Percentiles rank a stretch among this genome's conserved stretches.
phyloP scores from a whole-genome alignment of 2,797 vertebrate species.

The Oryzias dopingdopingensis region DNA sequence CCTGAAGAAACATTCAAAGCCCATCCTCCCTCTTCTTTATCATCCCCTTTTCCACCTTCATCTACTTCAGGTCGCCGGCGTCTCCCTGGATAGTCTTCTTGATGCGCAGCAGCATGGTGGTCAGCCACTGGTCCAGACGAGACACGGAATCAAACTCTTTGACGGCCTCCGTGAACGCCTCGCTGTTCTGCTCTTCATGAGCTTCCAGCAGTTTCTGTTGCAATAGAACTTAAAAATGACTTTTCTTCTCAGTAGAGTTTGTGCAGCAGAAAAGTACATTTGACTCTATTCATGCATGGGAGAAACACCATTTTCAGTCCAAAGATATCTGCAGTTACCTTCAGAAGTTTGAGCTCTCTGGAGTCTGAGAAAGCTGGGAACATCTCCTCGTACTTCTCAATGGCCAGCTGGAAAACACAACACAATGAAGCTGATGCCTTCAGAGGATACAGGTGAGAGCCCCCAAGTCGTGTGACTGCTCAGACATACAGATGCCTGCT shows the following conservation, averaged over 20 bases:
- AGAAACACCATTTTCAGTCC: too few species aligned
- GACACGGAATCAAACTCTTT: constrained; percentile 97
- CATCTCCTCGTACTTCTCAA: constrained; percentile 94
- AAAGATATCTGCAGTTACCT: constrained; percentile 29
- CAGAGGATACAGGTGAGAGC: not conserved
- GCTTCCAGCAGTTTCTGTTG: constrained; percentile 94
- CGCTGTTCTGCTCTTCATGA: constrained; percentile 96
- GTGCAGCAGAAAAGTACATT: too few species aligned
- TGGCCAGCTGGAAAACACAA: constrained; percentile 80
- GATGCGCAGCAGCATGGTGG: constrained; percentile 97
- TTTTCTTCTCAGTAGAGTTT: too few species aligned
- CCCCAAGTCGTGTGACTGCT: too few species aligned
- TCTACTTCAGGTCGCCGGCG: constrained; percentile 90
- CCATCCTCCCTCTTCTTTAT: not conserved
- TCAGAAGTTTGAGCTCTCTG: constrained; percentile 90
- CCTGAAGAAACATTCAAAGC: not conserved
- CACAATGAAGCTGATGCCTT: not conserved
- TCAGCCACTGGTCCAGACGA: constrained; percentile 96
- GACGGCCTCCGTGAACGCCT: constrained; percentile 96
- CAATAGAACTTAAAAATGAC: not conserved
- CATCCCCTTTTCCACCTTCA: not conserved
- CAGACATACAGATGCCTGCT: too few species aligned
- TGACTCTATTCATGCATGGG: too few species aligned
- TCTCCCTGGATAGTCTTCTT: constrained; percentile 97
- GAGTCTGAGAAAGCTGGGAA: constrained; percentile 96